Percentiles rank a stretch among this genome's conserved stretches.
Evolutionary conservation across 1,140 invertebrate species (phyloP).

Genomic region (Pseudomyrmex concolor): DNA sequence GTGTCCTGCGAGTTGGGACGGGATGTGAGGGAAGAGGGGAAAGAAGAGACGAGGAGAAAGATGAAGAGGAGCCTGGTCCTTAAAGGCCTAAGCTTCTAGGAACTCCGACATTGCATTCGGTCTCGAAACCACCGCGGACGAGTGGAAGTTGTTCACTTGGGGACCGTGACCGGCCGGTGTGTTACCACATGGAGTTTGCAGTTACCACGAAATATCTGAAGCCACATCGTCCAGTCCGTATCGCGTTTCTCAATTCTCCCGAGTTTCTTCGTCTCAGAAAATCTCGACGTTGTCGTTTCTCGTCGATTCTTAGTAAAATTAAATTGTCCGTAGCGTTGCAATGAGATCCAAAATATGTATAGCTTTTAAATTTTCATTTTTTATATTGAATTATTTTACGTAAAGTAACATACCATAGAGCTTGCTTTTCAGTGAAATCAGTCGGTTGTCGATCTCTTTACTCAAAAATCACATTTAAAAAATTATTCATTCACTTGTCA

Average conservation of each 20-base stretch:
- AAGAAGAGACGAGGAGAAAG: too few relatives aligned
- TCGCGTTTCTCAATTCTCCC: constrained; percentile 51
- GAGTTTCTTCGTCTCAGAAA: constrained; percentile 45
- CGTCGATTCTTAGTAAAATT: neutral
- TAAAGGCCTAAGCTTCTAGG: constrained; percentile 70
- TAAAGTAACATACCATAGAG: neutral
- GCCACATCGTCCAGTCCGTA: constrained; percentile 38
- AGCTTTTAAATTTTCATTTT: too few relatives aligned
- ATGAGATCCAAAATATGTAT: too few relatives aligned
- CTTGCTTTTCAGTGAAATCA: neutral
- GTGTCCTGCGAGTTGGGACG: constrained; percentile 55
- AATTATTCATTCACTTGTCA: too few relatives aligned
- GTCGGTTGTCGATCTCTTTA: neutral
- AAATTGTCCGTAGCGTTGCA: neutral
- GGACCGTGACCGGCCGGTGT: constrained; percentile 42
- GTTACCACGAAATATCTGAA: constrained; percentile 58
- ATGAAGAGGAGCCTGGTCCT: constrained; percentile 24
- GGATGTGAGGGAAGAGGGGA: neutral
- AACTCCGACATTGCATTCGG: constrained; percentile 70
- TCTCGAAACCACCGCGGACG: constrained; percentile 60
- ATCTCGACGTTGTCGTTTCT: constrained; percentile 10
- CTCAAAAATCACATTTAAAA: too few relatives aligned
- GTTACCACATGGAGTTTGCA: constrained; percentile 68
- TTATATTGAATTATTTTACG: neutral
- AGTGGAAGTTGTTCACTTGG: constrained; percentile 49